Conservation (phyloP, 2,888 invertebrate species). For the Yponomeuta evonymella region DNA sequence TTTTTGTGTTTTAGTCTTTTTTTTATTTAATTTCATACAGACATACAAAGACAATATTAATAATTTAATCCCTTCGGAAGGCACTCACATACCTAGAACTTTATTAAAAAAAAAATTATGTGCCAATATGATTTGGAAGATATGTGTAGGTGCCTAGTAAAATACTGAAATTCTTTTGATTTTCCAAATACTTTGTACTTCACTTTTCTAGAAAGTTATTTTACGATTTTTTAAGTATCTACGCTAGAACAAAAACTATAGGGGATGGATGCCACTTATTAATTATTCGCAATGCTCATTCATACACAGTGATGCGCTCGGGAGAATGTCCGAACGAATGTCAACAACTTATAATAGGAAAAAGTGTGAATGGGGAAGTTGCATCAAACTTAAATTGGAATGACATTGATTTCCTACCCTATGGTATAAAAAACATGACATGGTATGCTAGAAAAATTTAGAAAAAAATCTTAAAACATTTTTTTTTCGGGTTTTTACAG, state of each 20-base stretch:
- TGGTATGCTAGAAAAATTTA: no score
- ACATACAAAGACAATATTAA: background rate
- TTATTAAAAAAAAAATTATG: background rate
- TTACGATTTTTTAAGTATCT: background rate
- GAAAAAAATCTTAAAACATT: no score
- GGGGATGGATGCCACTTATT: background rate
- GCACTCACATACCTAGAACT: background rate
- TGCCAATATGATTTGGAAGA: background rate
- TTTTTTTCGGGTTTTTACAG: no score
- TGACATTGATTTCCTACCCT: no score
- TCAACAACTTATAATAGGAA: no score
- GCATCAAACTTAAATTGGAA: no score
- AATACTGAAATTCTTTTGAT: background rate
- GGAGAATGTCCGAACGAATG: no score
- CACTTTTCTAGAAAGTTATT: background rate
- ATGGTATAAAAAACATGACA: no score
- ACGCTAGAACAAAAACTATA: background rate
- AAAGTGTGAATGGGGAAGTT: no score
- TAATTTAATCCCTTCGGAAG: background rate
- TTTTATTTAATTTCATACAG: background rate
- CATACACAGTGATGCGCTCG: no score
- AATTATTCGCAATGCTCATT: no score
- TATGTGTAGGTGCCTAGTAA: background rate
- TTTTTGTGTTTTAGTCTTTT: background rate
- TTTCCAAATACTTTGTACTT: background rate